These are phyloP conservation scores for Scaptomyza polygonia DNA, from an alignment of 2,888 invertebrate species.

Conservation along the genomic window DNA sequence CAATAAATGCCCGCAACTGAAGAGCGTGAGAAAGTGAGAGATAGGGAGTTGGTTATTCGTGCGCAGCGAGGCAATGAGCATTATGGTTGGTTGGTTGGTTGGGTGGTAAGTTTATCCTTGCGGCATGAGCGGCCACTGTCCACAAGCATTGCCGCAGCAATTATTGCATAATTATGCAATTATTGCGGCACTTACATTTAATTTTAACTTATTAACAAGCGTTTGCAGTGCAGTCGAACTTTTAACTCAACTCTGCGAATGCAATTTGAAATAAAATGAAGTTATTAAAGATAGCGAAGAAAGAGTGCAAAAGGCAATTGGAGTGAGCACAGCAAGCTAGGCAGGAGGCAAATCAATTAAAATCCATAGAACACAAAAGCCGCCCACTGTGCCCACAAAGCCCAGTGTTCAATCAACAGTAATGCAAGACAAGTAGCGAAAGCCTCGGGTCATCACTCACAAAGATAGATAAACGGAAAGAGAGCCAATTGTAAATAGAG, in stretches of 20 bases:
- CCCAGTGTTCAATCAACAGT: slow-evolving; percentile 67
- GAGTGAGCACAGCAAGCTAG: slow-evolving; percentile 10
- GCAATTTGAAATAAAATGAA: slow-evolving; percentile 34
- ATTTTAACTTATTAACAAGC: slow-evolving; percentile 70
- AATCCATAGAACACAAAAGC: slow-evolving; percentile 59
- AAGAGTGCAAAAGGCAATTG: not conserved
- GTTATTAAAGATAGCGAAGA: too few species aligned
- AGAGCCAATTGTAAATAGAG: slow-evolving; percentile 13
- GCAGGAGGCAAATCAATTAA: slow-evolving; percentile 69
- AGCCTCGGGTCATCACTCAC: slow-evolving; percentile 75
- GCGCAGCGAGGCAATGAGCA: slow-evolving; percentile 23
- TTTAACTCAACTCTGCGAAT: slow-evolving; percentile 43
- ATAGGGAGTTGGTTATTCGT: not conserved
- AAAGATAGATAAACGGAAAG: slow-evolving; percentile 28
- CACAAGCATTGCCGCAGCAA: slow-evolving; percentile 54
- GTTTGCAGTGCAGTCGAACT: slow-evolving; percentile 41
- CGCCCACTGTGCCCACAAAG: slow-evolving; percentile 41
- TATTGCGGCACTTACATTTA: slow-evolving; percentile 66
- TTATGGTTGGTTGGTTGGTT: slow-evolving; percentile 16
- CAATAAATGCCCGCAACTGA: slow-evolving; percentile 25
- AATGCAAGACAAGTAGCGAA: slow-evolving; percentile 42
- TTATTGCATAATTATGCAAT: slow-evolving; percentile 65
- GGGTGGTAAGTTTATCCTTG: slow-evolving; percentile 32
- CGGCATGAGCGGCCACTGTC: slow-evolving; percentile 25
- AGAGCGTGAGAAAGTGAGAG: not conserved